Percentiles rank a stretch among this genome's conserved stretches.
Evolutionary conservation across 92 coral and sea anemone genomes (phyloP).

Genomic region (Epizoanthus scotinus): DNA sequence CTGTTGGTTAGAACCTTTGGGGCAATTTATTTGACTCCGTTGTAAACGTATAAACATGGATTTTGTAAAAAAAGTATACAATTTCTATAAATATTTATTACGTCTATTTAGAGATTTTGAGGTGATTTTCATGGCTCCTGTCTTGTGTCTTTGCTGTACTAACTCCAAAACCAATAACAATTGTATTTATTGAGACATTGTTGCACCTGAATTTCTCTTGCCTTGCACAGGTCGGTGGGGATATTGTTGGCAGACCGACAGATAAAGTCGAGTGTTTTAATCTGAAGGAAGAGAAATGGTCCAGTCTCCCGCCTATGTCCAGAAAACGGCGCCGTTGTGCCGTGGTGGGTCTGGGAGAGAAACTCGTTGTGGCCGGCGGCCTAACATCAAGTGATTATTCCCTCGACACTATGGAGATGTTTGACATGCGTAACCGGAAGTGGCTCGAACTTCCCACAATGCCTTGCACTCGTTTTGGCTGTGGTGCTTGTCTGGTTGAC

Average conservation of each 20-base stretch:
- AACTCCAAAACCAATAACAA: too few relatives aligned
- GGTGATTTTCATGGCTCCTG: too few relatives aligned
- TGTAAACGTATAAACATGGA: too few relatives aligned
- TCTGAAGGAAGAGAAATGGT: slow-evolving; percentile 79
- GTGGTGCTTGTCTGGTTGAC: slow-evolving; percentile 65
- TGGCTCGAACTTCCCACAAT: slow-evolving; percentile 82
- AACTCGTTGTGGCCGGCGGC: slow-evolving; percentile 76
- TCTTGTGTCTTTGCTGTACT: too few relatives aligned
- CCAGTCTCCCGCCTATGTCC: slow-evolving; percentile 66
- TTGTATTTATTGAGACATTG: too few relatives aligned
- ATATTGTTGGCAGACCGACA: slow-evolving; percentile 63
- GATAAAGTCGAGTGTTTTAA: slow-evolving; percentile 63
- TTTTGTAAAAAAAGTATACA: too few relatives aligned
- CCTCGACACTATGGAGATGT: slow-evolving; percentile 73
- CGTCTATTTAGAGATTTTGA: too few relatives aligned
- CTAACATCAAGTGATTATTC: slow-evolving; percentile 72
- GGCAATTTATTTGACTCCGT: too few relatives aligned
- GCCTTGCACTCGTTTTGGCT: slow-evolving; percentile 83
- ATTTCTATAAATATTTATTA: too few relatives aligned
- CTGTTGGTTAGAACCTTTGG: too few relatives aligned
- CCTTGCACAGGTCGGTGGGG: slow-evolving; percentile 66
- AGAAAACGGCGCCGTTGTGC: slow-evolving; percentile 80
- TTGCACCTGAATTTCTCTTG: too few relatives aligned
- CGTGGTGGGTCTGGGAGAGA: slow-evolving; percentile 61
- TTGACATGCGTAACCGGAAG: slow-evolving; percentile 79